Percentiles rank a stretch among this genome's conserved stretches.
Conservation (phyloP, 2,797 vertebrate genomes). For the Sebastes aleutianus region DNA sequence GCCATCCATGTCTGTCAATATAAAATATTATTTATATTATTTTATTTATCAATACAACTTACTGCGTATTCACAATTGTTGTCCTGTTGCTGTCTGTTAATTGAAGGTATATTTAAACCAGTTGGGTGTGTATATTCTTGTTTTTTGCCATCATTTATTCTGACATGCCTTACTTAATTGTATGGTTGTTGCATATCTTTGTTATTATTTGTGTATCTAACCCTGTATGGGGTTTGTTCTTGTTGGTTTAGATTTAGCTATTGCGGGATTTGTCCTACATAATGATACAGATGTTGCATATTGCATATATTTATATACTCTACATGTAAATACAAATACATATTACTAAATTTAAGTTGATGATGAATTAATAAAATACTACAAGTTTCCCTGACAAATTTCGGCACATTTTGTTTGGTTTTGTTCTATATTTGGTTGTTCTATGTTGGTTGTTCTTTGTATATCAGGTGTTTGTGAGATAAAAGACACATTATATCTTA, state of each 20-base stretch:
- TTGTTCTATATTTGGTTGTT: too few species aligned
- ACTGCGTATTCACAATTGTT: neutral
- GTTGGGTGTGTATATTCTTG: neutral
- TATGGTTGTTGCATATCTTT: neutral
- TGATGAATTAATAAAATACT: neutral
- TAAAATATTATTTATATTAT: neutral
- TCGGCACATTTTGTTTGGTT: neutral
- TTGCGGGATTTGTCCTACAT: neutral
- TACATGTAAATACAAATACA: neutral
- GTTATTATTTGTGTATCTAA: neutral
- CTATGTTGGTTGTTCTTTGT: neutral
- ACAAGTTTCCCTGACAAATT: neutral
- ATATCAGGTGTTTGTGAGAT: neutral
- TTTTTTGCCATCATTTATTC: neutral
- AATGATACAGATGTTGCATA: neutral
- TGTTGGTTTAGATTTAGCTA: neutral
- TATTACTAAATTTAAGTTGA: neutral
- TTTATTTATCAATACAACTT: neutral
- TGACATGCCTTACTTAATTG: neutral
- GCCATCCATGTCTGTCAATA: neutral
- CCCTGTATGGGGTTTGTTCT: neutral
- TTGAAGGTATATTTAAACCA: neutral
- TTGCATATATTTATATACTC: neutral
- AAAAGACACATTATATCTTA: neutral
- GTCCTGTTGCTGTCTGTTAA: neutral